Evolutionary conservation across 2,797 vertebrate species (phyloP).

Genomic region (Rhinoraja longicauda): DNA sequence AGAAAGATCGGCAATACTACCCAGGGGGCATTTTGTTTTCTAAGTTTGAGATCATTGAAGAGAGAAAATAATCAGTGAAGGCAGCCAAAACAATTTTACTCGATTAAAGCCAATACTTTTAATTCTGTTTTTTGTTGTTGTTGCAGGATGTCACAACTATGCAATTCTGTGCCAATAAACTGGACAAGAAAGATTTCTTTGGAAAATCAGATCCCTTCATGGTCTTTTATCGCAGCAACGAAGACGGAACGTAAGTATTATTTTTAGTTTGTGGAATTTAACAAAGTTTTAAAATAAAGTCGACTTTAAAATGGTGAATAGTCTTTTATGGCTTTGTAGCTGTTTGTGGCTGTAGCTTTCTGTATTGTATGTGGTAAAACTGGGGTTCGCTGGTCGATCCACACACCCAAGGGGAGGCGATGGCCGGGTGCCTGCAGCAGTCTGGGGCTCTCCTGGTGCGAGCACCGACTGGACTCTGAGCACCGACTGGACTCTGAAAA

Average conservation of each 20-base stretch:
- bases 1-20: background rate
- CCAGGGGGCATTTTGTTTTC: slow-evolving; percentile 10
- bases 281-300: background rate
- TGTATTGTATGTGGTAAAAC: too few relatives aligned
- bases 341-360: background rate
- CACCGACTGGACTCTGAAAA: too few relatives aligned
- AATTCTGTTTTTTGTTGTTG: background rate
- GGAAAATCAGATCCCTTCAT: slow-evolving; percentile 92
- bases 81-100: background rate
- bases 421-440: too few relatives aligned
- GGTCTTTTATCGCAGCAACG: slow-evolving; percentile 92
- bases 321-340: background rate
- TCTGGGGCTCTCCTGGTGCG: too few relatives aligned
- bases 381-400: too few relatives aligned
- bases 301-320: background rate
- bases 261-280: background rate
- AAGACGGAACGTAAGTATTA: slow-evolving; percentile 83
- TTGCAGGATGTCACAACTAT: slow-evolving; percentile 82
- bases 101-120: background rate
- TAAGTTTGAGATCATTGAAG: background rate
- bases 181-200: slow-evolving; percentile 96
- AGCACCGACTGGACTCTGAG: too few relatives aligned
- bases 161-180: slow-evolving; percentile 93
- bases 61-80: background rate
- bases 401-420: too few relatives aligned